Conservation (phyloP, 1,140 invertebrate genomes). For the Papilio dardanus region DNA sequence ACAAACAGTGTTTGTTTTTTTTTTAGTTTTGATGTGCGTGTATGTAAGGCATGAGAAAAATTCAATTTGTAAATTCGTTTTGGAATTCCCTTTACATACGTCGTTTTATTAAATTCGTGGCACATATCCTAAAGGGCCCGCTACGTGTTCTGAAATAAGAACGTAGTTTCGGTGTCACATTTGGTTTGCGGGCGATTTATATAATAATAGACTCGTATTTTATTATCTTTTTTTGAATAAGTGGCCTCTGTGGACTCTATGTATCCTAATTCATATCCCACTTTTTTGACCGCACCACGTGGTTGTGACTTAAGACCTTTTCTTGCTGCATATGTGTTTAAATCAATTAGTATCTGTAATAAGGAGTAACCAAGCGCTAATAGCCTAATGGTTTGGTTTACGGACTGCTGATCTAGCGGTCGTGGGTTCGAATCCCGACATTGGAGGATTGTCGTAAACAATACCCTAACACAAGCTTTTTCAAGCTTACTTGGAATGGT, state of each 20-base stretch:
- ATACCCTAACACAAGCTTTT: no score
- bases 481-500: no score
- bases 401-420: no score
- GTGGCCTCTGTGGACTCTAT: not conserved
- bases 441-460: no score
- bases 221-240: not conserved
- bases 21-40: not conserved
- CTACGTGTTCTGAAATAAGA: constrained; percentile 11
- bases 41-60: not conserved
- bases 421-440: no score
- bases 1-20: not conserved
- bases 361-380: no score
- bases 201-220: not conserved
- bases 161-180: not conserved
- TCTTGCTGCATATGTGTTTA: not conserved
- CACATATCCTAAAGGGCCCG: constrained; percentile 1
- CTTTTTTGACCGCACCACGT: not conserved
- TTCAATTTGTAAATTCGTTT: constrained; percentile 14
- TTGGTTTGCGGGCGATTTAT: not conserved
- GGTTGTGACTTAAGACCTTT: not conserved
- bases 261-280: not conserved
- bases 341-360: not conserved
- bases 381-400: no score
- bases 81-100: constrained; percentile 5
- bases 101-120: constrained; percentile 10